phyloP scores from a whole-genome alignment of 2,113 vertebrate genomes.

The Turdus rufiventris region DNA sequence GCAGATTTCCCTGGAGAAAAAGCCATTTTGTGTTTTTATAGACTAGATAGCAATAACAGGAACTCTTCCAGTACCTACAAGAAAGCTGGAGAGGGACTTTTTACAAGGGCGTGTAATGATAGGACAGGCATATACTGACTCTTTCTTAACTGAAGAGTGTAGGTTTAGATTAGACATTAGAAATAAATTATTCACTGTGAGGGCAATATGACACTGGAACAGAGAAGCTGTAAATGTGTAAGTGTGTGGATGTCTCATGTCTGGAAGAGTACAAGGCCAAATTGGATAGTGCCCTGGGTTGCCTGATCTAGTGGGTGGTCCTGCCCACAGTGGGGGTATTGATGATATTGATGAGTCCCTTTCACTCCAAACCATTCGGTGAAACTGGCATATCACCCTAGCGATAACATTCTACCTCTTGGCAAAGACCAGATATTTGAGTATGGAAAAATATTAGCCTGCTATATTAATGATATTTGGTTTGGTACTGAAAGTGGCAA shows the following conservation, averaged over 20 bases:
- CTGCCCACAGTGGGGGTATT: neutral
- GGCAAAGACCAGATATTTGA: neutral
- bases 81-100: neutral
- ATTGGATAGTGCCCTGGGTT: neutral
- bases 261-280: neutral
- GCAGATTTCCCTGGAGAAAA: neutral
- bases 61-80: neutral
- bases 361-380: neutral
- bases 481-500: neutral
- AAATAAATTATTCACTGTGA: neutral
- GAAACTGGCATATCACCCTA: neutral
- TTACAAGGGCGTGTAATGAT: neutral
- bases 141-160: neutral
- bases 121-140: neutral
- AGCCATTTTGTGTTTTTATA: neutral
- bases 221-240: neutral
- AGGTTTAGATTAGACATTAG: neutral
- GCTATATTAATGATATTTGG: neutral
- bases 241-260: neutral
- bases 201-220: neutral
- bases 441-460: neutral
- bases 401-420: neutral
- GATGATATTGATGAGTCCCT: neutral
- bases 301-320: fast-evolving
- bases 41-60: neutral